Percentiles rank a stretch among this genome's conserved stretches.
These are phyloP conservation scores for Aporophyla nigra DNA, from an alignment of 2,888 invertebrate genomes.

Conservation along the genomic window DNA sequence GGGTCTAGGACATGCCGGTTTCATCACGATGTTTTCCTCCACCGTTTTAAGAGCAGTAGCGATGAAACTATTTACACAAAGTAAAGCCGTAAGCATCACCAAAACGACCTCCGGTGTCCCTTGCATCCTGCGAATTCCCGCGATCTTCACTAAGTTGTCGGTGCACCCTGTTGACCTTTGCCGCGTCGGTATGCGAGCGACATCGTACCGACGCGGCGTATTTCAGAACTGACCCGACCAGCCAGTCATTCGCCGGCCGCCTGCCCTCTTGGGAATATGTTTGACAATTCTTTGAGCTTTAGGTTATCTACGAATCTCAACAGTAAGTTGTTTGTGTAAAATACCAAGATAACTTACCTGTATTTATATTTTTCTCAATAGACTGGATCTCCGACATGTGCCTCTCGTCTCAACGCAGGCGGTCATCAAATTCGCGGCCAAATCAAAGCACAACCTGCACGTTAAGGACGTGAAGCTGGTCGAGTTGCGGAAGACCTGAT, in stretches of 20 bases:
- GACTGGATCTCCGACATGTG: conserved; percentile 95
- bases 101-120: neutral
- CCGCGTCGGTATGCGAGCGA: neutral
- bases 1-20: no score
- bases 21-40: no score
- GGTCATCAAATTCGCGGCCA: conserved; percentile 95
- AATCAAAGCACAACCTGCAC: conserved; percentile 94
- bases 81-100: neutral
- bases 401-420: conserved; percentile 95
- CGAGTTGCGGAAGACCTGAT: conserved; percentile 91
- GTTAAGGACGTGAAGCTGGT: conserved; percentile 95
- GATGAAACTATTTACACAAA: no score
- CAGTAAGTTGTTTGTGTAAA: neutral
- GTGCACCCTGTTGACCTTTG: neutral
- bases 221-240: neutral
- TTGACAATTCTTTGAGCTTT: neutral
- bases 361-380: conserved; percentile 68
- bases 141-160: neutral
- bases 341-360: neutral
- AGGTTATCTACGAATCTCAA: neutral
- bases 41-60: no score
- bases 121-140: neutral
- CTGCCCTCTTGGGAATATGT: no score
- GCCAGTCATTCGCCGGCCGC: neutral
- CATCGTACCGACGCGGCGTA: neutral